Evolutionary conservation across 2,888 invertebrate genomes (phyloP).

Genomic region (Peribatodes rhomboidaria): DNA sequence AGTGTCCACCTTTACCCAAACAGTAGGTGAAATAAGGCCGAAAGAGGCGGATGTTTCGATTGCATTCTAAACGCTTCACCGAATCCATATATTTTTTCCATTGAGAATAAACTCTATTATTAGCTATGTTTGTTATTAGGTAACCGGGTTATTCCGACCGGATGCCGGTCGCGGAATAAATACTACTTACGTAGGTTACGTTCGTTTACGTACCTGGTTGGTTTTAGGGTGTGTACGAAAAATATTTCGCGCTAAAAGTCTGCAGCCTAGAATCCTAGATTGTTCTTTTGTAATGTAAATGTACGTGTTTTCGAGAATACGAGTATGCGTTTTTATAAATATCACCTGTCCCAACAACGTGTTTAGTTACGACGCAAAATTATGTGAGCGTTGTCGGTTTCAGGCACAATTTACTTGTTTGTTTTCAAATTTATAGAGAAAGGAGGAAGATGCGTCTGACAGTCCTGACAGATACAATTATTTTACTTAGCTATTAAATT

Average conservation of each 20-base stretch:
- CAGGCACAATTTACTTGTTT: not conserved
- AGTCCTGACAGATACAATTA: not conserved
- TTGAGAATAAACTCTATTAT: conserved; percentile 46
- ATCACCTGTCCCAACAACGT: conserved; percentile 37
- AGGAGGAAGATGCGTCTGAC: not conserved
- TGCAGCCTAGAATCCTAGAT: conserved; percentile 30
- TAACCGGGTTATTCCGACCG: conserved; percentile 41
- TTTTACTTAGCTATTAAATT: too few species aligned
- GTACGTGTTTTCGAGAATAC: conserved; percentile 25
- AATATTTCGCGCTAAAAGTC: conserved; percentile 18
- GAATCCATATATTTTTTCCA: conserved; percentile 45
- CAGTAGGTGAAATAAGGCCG: conserved; percentile 42
- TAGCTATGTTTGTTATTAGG: conserved; percentile 44
- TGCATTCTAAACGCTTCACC: conserved; percentile 41
- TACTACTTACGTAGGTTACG: conserved; percentile 18
- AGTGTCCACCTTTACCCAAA: conserved; percentile 35
- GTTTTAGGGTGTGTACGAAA: conserved; percentile 22
- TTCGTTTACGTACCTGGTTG: conserved; percentile 10
- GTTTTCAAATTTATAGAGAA: not conserved
- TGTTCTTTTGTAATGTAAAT: conserved; percentile 11
- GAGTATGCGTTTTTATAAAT: conserved; percentile 4
- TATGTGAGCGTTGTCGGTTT: not conserved
- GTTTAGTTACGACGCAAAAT: not conserved
- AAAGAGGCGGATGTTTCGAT: conserved; percentile 47
- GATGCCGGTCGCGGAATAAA: conserved; percentile 33